Conservation (phyloP, 2,113 vertebrate genomes). For the Apteryx mantelli region DNA sequence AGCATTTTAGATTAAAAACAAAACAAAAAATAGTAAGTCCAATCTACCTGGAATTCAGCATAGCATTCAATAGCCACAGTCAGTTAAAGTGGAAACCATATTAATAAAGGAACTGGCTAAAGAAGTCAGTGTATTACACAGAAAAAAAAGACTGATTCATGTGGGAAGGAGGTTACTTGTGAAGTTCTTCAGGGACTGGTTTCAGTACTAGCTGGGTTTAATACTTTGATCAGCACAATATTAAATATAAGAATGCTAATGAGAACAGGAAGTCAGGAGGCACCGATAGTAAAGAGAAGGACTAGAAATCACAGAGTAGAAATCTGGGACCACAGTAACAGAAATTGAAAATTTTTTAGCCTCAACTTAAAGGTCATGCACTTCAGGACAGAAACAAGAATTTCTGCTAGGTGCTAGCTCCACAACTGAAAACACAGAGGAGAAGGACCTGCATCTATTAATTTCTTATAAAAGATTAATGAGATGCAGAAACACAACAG, state of each 20-base stretch:
- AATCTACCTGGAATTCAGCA: neutral
- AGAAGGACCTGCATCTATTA: neutral
- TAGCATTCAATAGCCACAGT: neutral
- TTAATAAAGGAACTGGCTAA: neutral
- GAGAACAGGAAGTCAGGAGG: accelerated
- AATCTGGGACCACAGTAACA: neutral
- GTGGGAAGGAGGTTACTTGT: neutral
- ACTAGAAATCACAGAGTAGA: neutral
- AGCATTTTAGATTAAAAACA: neutral
- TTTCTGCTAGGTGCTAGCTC: neutral
- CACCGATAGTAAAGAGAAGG: neutral
- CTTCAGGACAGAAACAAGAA: neutral
- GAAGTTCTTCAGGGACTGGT: neutral
- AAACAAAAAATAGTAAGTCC: neutral
- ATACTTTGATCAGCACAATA: neutral
- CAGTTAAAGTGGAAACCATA: neutral
- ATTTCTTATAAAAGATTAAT: neutral
- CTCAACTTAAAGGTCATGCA: accelerated
- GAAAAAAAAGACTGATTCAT: neutral
- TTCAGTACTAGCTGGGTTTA: neutral
- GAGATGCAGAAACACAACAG: neutral
- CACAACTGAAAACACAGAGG: neutral
- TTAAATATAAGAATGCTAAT: neutral
- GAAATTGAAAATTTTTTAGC: neutral
- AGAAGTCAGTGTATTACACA: neutral